These are phyloP conservation scores for Euphysa ruthae DNA, from an alignment of 30 jellyfish, hydroid and myxozoan genomes.

Conservation along the genomic window DNA sequence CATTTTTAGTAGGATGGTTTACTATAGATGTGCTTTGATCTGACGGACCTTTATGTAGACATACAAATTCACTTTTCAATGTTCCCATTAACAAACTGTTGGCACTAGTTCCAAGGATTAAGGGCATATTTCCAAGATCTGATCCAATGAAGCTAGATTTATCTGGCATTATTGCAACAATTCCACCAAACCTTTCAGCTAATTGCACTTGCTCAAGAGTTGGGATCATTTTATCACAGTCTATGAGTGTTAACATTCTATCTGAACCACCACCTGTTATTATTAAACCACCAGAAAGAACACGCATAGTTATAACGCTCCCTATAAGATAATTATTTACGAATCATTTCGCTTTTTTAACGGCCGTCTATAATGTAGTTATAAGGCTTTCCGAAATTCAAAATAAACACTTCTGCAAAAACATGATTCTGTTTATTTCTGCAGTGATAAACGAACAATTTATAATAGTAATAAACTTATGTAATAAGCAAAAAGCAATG, in stretches of 20 bases:
- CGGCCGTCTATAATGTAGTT: slow-evolving; percentile 36
- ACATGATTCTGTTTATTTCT: too few relatives aligned
- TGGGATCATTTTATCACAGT: slow-evolving; percentile 1
- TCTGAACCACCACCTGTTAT: slow-evolving; percentile 38
- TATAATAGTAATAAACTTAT: too few relatives aligned
- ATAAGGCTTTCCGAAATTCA: slow-evolving; percentile 51
- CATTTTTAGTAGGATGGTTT: not conserved
- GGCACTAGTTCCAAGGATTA: slow-evolving; percentile 21
- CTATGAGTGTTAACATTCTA: not conserved
- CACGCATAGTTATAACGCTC: slow-evolving; percentile 16
- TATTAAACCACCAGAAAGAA: slow-evolving; percentile 20
- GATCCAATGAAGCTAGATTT: not conserved
- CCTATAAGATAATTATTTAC: slow-evolving; percentile 16
- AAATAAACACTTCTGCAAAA: too few relatives aligned
- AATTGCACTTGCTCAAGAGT: slow-evolving; percentile 11
- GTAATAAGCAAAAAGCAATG: too few relatives aligned
- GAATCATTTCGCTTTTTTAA: not conserved
- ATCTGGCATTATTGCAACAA: slow-evolving; percentile 21
- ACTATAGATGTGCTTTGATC: slow-evolving; percentile 12
- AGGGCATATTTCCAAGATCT: slow-evolving; percentile 8
- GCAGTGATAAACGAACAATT: too few relatives aligned
- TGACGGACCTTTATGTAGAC: slow-evolving; percentile 12
- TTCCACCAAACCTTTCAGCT: slow-evolving; percentile 34
- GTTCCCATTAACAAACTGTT: slow-evolving; percentile 3
- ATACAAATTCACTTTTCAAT: slow-evolving; percentile 3